Evolutionary conservation across 2,113 vertebrate species (phyloP), one percentile per base, ranked within the genome.

Genomic region (Prolemur simus): DNA sequence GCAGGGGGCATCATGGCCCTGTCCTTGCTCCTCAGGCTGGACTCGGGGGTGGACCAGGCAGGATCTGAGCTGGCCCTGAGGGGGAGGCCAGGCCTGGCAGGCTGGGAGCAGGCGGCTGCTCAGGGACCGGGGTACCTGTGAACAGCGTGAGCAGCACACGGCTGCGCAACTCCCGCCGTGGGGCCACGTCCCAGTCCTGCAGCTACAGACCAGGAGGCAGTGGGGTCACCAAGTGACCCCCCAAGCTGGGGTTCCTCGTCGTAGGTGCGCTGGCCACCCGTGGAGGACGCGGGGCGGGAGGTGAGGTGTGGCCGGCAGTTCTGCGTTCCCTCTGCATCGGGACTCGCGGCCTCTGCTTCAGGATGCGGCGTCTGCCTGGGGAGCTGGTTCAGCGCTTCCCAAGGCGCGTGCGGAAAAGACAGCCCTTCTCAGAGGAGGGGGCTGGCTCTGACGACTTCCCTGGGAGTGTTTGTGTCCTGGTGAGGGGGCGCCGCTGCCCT

Each of bases 311-410:
- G 60, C 60, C 11, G 56, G 56, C 17, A 56, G 17, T 56, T 56
- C 13, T 15, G 49, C 17, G 10, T 63, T 63, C 5, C 60, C 60
- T 63, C 60, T 63, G 60, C 47, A 11, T 10, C 3, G 25, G 27
- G 27, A 63, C 10, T 10, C 60, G 0, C 27, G 27, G n/a, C 42
- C 25, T 63, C 56, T 17, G 34, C 73, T 8, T 39, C 58, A 4
- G 3, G 54, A 32, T 21, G n/a, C n/a, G 6, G 14, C 34, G 2
- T 1, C 29, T 15, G 25, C 56, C 14, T 3, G 56, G 80, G 47
- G 84, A 66, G 32, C 4, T 21, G 7, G 0, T 8, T 3, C 21
- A 8, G 8, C 8, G 1, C 32, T 60, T 7, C 14, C 17, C 7
- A 25, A 0, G 54, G 45, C 54, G 34, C 11, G 29, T 21, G 81